A percentile compares a stretch with the other conserved stretches of the same genome.
Evolutionary conservation across 2,797 vertebrate genomes (phyloP).

Genomic region (Acropternis orthonyx): DNA sequence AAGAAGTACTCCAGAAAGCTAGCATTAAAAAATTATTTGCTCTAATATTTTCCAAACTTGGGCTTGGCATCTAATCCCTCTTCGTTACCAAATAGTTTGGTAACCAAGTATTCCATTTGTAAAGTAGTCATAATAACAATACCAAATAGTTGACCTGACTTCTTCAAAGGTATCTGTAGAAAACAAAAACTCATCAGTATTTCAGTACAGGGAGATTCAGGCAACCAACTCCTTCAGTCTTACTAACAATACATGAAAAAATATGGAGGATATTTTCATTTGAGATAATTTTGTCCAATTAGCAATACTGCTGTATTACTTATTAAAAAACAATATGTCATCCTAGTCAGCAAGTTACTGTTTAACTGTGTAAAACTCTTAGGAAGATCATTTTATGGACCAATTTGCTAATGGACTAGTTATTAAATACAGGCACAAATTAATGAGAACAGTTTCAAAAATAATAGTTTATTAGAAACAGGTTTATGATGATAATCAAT

Average conservation of each 20-base stretch:
- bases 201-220: neutral
- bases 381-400: neutral
- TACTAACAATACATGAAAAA: neutral
- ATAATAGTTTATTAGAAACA: neutral
- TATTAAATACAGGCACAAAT: neutral
- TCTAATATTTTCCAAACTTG: constrained; percentile 11
- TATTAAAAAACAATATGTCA: neutral
- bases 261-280: neutral
- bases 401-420: neutral
- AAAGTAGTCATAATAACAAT: neutral
- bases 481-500: neutral
- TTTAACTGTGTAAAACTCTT: neutral
- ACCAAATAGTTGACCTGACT: neutral
- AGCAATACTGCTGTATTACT: neutral
- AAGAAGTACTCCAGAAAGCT: constrained; percentile 9
- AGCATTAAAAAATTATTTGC: constrained; percentile 49
- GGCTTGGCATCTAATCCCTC: neutral
- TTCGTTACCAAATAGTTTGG: neutral
- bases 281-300: neutral
- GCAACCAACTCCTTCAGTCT: neutral
- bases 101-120: neutral
- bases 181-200: neutral
- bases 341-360: neutral
- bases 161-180: neutral
- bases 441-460: neutral